Percentiles rank a stretch among this genome's conserved stretches.
phyloP scores from a whole-genome alignment of 2,113 vertebrate species.

The Protobothrops mucrosquamatus region DNA sequence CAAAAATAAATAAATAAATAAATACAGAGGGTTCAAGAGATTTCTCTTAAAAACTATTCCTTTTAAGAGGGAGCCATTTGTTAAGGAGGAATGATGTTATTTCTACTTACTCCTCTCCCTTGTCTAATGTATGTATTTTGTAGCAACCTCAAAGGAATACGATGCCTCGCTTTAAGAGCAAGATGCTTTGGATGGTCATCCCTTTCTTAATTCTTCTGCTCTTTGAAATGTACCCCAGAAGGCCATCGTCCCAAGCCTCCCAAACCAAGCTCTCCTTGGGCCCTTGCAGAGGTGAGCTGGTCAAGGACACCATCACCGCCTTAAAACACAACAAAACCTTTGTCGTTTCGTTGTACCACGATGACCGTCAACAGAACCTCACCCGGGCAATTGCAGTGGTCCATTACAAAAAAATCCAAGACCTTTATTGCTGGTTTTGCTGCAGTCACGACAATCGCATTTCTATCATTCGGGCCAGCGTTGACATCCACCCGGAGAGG shows the following conservation, averaged over 20 bases:
- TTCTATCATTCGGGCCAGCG: slow-evolving; percentile 32
- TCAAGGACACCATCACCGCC: slow-evolving; percentile 57
- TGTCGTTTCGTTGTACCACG: slow-evolving; percentile 71
- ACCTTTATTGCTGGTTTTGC: slow-evolving; percentile 72
- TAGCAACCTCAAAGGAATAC: not conserved
- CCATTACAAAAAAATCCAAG: slow-evolving; percentile 59
- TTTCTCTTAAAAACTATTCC: not conserved
- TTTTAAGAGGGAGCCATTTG: not conserved
- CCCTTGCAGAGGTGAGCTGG: slow-evolving; percentile 31
- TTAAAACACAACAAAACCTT: slow-evolving; percentile 68
- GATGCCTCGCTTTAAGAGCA: not conserved
- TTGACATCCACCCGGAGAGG: slow-evolving; percentile 63
- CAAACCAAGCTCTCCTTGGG: not conserved
- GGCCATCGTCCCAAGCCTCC: not conserved
- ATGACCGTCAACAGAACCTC: slow-evolving; percentile 60
- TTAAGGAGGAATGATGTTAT: not conserved
- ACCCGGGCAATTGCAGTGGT: slow-evolving; percentile 73
- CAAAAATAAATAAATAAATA: too few relatives aligned
- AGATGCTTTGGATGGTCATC: not conserved
- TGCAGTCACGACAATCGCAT: slow-evolving; percentile 27
- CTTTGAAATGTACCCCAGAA: not conserved
- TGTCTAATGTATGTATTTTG: not conserved
- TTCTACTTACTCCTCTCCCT: not conserved
- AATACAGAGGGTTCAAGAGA: too few relatives aligned
- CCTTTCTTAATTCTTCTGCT: not conserved